Conservation (phyloP, 2,797 vertebrate species). For the Siniperca obscura region DNA sequence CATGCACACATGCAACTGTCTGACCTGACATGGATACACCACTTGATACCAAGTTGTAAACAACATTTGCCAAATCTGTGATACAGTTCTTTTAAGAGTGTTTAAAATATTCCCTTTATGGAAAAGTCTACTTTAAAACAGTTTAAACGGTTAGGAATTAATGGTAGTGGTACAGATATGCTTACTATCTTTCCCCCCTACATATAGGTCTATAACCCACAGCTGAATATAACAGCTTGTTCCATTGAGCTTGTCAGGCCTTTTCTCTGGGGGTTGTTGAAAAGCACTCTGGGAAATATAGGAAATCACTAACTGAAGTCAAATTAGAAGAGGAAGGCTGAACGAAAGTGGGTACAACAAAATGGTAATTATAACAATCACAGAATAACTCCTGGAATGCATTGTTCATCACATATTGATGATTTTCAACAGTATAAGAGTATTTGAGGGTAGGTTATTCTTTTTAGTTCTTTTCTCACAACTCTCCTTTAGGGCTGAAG, state of each 20-base stretch:
- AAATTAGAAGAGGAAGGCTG: conserved; percentile 55
- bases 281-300: conserved; percentile 72
- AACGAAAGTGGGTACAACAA: conserved; percentile 62
- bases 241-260: conserved; percentile 42
- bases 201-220: conserved; percentile 30
- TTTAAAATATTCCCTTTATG: neutral
- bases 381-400: conserved; percentile 46
- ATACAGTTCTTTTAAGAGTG: neutral
- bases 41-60: neutral
- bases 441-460: conserved; percentile 22
- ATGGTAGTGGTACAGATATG: neutral
- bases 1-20: neutral
- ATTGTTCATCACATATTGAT: conserved; percentile 66
- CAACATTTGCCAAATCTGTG: neutral
- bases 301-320: conserved; percentile 70
- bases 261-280: conserved; percentile 53
- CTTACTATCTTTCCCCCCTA: neutral
- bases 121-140: neutral
- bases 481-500: conserved; percentile 12
- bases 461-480: conserved; percentile 27
- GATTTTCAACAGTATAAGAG: conserved; percentile 24
- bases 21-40: neutral
- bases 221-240: conserved; percentile 47
- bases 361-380: conserved; percentile 59
- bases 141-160: neutral